A percentile compares a stretch with the other conserved stretches of the same genome.
Conservation (phyloP, 2,888 invertebrate species). For the Trilocha varians region DNA sequence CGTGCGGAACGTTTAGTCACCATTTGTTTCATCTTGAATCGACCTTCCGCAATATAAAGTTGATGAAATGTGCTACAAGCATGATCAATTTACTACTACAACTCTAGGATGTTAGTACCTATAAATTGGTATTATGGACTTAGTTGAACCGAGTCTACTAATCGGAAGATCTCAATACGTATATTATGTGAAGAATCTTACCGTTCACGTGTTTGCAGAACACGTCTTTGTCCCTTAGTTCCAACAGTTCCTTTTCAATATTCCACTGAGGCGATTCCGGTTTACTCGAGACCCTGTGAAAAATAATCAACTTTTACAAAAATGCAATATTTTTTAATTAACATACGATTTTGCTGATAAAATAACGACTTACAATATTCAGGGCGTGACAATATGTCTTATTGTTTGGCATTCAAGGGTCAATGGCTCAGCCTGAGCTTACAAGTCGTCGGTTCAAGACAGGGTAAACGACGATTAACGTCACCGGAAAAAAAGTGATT, state of each 20-base stretch:
- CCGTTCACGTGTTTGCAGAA: slow-evolving; percentile 60
- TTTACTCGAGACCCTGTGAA: slow-evolving; percentile 55
- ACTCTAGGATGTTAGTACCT: slow-evolving; percentile 18
- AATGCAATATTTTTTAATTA: slow-evolving; percentile 13
- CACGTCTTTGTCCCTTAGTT: slow-evolving; percentile 45
- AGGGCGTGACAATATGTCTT: slow-evolving; percentile 45
- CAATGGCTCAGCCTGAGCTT: slow-evolving; percentile 40
- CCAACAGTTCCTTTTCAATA: slow-evolving; percentile 52
- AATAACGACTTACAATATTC: slow-evolving; percentile 23
- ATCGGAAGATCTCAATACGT: slow-evolving; percentile 15
- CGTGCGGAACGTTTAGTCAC: slow-evolving; percentile 69
- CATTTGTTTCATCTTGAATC: slow-evolving; percentile 40
- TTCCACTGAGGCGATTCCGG: slow-evolving; percentile 61
- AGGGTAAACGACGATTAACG: slow-evolving; percentile 36
- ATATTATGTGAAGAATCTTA: slow-evolving; percentile 27
- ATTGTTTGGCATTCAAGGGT: slow-evolving; percentile 53
- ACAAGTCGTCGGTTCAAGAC: slow-evolving; percentile 44
- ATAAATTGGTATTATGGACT: slow-evolving; percentile 23
- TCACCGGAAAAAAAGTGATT: slow-evolving; percentile 54
- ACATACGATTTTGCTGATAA: slow-evolving; percentile 3
- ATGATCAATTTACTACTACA: slow-evolving; percentile 15
- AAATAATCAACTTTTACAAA: slow-evolving; percentile 31
- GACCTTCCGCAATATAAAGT: slow-evolving; percentile 48
- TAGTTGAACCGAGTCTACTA: slow-evolving; percentile 12
- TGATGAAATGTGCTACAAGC: slow-evolving; percentile 5